Evolutionary conservation across 1,140 invertebrate species (phyloP).

Genomic region (Ceratina australensis): DNA sequence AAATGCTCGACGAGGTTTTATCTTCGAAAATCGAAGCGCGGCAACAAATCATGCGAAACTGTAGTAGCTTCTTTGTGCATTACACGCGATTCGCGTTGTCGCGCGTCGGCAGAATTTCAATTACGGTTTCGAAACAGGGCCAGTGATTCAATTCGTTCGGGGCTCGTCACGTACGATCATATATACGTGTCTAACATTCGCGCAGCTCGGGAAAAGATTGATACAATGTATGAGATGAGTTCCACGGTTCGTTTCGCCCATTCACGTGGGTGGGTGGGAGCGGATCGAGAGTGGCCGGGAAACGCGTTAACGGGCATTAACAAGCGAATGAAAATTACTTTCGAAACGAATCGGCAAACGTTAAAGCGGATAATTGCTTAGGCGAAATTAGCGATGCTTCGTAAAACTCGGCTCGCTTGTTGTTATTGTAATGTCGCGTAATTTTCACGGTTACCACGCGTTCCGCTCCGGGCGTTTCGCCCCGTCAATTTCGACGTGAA

Average conservation of each 20-base stretch:
- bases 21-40: neutral
- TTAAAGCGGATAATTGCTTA: neutral
- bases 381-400: neutral
- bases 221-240: slow-evolving; percentile 19
- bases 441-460: neutral
- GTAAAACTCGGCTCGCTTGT: neutral
- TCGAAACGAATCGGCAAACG: too few species aligned
- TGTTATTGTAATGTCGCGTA: neutral
- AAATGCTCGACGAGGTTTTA: too few species aligned
- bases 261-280: neutral
- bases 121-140: slow-evolving; percentile 51
- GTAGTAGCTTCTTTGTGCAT: slow-evolving; percentile 22
- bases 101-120: slow-evolving; percentile 57
- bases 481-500: neutral
- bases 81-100: slow-evolving; percentile 35
- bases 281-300: neutral
- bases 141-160: neutral
- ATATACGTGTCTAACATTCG: slow-evolving; percentile 43
- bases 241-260: slow-evolving; percentile 21
- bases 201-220: slow-evolving; percentile 11
- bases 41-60: slow-evolving; percentile 3
- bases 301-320: neutral
- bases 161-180: slow-evolving; percentile 37
- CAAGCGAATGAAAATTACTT: slow-evolving; percentile 16
- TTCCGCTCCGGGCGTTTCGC: neutral